Percentiles rank a stretch among this genome's conserved stretches.
Evolutionary conservation across 37 sponge, comb jelly and placozoan species (phyloP).

Genomic region (Petrosia ficiformis): DNA sequence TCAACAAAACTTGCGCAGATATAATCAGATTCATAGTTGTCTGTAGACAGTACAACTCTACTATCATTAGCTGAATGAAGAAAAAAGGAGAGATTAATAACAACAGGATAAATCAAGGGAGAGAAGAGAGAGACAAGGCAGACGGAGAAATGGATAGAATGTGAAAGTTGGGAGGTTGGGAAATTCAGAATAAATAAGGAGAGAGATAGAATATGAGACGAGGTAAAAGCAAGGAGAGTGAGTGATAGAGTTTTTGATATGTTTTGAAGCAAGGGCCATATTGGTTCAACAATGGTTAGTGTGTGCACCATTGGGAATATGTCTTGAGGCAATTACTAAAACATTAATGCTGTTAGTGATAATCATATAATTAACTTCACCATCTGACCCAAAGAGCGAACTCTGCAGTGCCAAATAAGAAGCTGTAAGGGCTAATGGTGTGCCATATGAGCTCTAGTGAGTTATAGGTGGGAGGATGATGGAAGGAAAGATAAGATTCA

Average conservation of each 20-base stretch:
- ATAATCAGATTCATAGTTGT: conserved; percentile 52
- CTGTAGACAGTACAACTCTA: conserved; percentile 50
- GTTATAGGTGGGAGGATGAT: not conserved
- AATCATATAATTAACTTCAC: too few species aligned
- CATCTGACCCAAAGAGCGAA: too few species aligned
- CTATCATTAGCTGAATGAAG: conserved; percentile 47
- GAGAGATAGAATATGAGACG: not conserved
- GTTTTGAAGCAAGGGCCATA: too few species aligned
- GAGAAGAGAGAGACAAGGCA: not conserved
- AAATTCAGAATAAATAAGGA: not conserved
- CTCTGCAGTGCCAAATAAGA: too few species aligned
- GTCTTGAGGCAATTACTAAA: too few species aligned
- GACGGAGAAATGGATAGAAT: not conserved
- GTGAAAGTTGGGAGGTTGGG: not conserved
- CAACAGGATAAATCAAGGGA: not conserved
- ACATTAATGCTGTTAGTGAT: too few species aligned
- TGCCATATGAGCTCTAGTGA: too few species aligned
- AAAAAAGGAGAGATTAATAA: not conserved
- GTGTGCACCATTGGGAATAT: too few species aligned
- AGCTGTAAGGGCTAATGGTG: not conserved
- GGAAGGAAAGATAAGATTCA: not conserved
- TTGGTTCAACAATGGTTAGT: too few species aligned
- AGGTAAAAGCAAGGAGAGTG: not conserved
- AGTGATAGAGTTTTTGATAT: too few species aligned
- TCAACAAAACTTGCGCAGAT: conserved; percentile 72